Evolutionary conservation across 1,140 invertebrate species (phyloP).

Genomic region (Drosophila takahashii): DNA sequence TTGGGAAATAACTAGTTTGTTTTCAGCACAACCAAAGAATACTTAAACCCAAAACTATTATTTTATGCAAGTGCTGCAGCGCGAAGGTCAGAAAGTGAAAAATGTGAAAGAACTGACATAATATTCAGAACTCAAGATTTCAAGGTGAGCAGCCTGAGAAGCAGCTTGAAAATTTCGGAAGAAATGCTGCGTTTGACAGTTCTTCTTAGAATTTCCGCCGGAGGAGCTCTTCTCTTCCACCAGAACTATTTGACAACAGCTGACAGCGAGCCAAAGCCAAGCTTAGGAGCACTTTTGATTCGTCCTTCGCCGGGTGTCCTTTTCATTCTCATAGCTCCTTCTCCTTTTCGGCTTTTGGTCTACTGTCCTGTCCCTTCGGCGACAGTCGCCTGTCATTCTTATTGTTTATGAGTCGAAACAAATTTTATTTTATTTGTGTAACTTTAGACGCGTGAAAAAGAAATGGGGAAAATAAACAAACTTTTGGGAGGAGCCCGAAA

Average conservation of each 20-base stretch:
- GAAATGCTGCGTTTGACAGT: neutral
- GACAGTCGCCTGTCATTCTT: conserved; percentile 33
- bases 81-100: no score
- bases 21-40: no score
- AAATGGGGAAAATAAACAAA: conserved; percentile 24
- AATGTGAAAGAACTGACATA: no score
- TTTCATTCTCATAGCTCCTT: neutral
- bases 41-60: no score
- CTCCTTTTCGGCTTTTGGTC: no score
- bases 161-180: neutral
- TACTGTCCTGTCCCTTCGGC: neutral
- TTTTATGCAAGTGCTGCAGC: neutral
- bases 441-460: conserved; percentile 49
- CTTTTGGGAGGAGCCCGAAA: conserved; percentile 11
- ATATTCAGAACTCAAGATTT: neutral
- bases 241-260: conserved; percentile 34
- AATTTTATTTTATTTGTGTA: conserved; percentile 52
- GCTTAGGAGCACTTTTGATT: conserved; percentile 31
- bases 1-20: no score
- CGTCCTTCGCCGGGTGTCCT: neutral
- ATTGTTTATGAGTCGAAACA: conserved; percentile 54
- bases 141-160: conserved; percentile 2
- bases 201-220: neutral
- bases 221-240: neutral
- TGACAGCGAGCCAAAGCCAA: conserved; percentile 2